Base-by-base conservation (phyloP, 2,888 invertebrate species). In the Apomyelois bistriatella region DNA sequence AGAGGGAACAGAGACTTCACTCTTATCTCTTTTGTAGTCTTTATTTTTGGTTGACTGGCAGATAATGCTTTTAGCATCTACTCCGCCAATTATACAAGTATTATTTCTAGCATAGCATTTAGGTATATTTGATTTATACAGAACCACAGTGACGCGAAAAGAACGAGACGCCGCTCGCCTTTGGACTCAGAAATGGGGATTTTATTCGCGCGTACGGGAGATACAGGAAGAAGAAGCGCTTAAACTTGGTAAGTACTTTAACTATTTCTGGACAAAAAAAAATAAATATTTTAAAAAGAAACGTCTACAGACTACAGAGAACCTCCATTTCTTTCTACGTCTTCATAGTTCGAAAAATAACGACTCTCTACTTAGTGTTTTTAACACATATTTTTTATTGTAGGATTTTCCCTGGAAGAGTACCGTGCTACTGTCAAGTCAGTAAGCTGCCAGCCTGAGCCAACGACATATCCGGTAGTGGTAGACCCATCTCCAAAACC, bases 221-320 rank as follows among this genome's bases (percentile, higher is more conserved):
- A 77, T 84, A 56, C 82, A 85, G 63, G 86, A 88, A 58, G 82
- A 87, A 54, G 86, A 88, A 68, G 89, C 88, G 0, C 65, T 68
- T 47, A 85, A 78, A 66, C 61, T 81, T 48, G 89, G 89, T 85
- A 66, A 47, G 7, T 54, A 48, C 10, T 7, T 22, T 42, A 22
- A 28, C 37, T 3, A 10, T 9, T 35, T 35, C 3, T 28, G 3
- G 4, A 28, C 28, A 28, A n/a, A n/a, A n/a, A n/a, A n/a, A n/a
- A n/a, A n/a, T n/a, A n/a, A n/a, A n/a, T n/a, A n/a, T n/a, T n/a
- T n/a, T n/a, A n/a, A n/a, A n/a, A n/a, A n/a, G n/a, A n/a, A n/a
- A n/a, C n/a, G n/a, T n/a, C n/a, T n/a, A n/a, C n/a, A n/a, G n/a
- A n/a, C n/a, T n/a, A n/a, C n/a, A n/a, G n/a, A n/a, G n/a, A n/a